A percentile compares a stretch with the other conserved stretches of the same genome.
Evolutionary conservation across 1,140 invertebrate genomes (phyloP).

Genomic region (Aplysia californica): DNA sequence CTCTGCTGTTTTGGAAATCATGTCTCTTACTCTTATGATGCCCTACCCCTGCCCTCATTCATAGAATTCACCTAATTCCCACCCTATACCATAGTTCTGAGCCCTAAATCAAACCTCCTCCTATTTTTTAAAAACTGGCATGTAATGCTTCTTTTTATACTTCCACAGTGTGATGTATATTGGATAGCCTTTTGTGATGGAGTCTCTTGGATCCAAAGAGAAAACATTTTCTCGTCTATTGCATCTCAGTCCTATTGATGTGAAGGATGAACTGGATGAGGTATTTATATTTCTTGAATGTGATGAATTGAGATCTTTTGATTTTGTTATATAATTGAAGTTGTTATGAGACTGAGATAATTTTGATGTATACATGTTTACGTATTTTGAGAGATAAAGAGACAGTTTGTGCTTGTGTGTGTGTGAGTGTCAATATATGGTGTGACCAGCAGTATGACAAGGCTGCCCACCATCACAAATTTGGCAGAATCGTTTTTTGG

Average conservation of each 20-base stretch:
- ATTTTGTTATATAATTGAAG: neutral
- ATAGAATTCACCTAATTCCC: neutral
- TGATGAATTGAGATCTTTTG: neutral
- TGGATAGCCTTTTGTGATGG: neutral
- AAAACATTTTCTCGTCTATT: constrained; percentile 71
- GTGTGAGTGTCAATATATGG: neutral
- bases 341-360: neutral
- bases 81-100: no score
- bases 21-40: neutral
- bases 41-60: no score
- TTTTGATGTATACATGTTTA: neutral
- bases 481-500: no score
- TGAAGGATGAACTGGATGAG: constrained; percentile 86
- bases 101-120: neutral
- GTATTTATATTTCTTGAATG: constrained; percentile 69
- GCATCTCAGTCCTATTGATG: constrained; percentile 78
- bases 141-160: neutral
- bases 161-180: neutral
- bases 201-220: constrained; percentile 18
- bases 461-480: no score
- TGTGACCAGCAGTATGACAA: no score
- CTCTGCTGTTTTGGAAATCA: neutral
- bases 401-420: neutral
- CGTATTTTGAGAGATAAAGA: neutral
- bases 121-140: neutral